Conservation (phyloP, 2,797 vertebrate genomes). For the Siniperca undulata region DNA sequence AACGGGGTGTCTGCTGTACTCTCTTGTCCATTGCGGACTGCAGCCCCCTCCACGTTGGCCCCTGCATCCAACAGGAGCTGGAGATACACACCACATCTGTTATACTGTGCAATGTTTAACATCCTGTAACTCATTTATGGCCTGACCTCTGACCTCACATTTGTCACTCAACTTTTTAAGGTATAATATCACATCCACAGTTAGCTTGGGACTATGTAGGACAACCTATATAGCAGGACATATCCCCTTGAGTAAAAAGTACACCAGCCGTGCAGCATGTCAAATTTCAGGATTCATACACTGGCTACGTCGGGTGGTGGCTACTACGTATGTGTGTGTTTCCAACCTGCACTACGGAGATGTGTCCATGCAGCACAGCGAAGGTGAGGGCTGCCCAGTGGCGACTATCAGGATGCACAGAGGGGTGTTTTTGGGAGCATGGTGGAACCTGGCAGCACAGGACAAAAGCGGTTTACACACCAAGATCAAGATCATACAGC, state of each 20-base stretch:
- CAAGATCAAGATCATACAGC: background rate
- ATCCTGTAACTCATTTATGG: slow-evolving; percentile 47
- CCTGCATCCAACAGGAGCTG: slow-evolving; percentile 96
- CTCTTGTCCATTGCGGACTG: slow-evolving; percentile 91
- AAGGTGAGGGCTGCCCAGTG: slow-evolving; percentile 96
- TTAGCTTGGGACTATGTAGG: background rate
- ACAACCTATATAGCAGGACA: background rate
- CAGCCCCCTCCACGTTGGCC: slow-evolving; percentile 94
- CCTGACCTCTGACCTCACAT: slow-evolving; percentile 53
- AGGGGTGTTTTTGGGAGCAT: slow-evolving; percentile 90
- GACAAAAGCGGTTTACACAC: slow-evolving; percentile 21
- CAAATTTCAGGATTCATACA: background rate
- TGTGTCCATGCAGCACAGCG: slow-evolving; percentile 95
- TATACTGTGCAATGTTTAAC: slow-evolving; percentile 51
- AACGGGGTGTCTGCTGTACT: slow-evolving; percentile 93
- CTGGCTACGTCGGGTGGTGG: background rate
- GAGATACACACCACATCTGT: slow-evolving; percentile 58
- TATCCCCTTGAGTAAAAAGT: background rate
- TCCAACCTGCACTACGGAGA: slow-evolving; percentile 96
- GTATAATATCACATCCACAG: slow-evolving; percentile 12
- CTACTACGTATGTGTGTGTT: background rate
- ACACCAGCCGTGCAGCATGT: background rate
- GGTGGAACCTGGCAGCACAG: slow-evolving; percentile 89
- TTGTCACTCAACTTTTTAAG: slow-evolving; percentile 51
- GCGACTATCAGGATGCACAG: slow-evolving; percentile 94